These are phyloP conservation scores for Hoplodrina ambigua DNA, from an alignment of 2,888 invertebrate genomes.

Conservation along the genomic window DNA sequence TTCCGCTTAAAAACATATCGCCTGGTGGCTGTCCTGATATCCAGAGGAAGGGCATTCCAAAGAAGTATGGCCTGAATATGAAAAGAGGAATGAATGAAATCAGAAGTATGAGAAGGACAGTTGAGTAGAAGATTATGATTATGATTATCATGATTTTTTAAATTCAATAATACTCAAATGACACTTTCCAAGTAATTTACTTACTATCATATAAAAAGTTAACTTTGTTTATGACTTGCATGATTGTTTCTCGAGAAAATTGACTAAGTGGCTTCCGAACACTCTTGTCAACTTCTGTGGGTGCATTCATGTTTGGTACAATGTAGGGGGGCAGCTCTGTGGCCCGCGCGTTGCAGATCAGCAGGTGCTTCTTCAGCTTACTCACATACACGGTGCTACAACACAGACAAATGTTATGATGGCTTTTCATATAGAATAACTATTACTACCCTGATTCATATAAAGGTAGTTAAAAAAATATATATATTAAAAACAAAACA, in stretches of 20 bases:
- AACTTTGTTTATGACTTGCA: conserved; percentile 80
- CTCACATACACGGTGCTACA: conserved; percentile 92
- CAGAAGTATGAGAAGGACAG: too few relatives aligned
- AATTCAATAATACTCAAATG: too few relatives aligned
- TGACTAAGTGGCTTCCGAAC: conserved; percentile 75
- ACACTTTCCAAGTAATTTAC: conserved; percentile 50
- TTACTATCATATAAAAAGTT: conserved; percentile 83
- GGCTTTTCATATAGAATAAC: not conserved
- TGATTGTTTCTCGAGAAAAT: conserved; percentile 73
- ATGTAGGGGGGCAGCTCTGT: conserved; percentile 89
- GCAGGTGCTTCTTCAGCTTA: conserved; percentile 93
- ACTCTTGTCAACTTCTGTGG: conserved; percentile 64
- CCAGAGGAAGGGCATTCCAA: too few relatives aligned
- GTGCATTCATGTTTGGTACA: conserved; percentile 85
- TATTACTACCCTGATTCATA: too few relatives aligned
- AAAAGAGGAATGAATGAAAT: too few relatives aligned
- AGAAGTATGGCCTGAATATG: too few relatives aligned
- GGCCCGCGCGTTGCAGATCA: conserved; percentile 93
- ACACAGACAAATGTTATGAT: conserved; percentile 47
- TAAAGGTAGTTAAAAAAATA: too few relatives aligned
- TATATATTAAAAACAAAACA: too few relatives aligned
- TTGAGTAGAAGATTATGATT: too few relatives aligned
- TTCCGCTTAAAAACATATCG: too few relatives aligned
- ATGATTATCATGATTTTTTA: too few relatives aligned
- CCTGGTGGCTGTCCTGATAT: too few relatives aligned